These are phyloP conservation scores for Agrotis clavis DNA, from an alignment of 2,888 invertebrate species.

Conservation along the genomic window DNA sequence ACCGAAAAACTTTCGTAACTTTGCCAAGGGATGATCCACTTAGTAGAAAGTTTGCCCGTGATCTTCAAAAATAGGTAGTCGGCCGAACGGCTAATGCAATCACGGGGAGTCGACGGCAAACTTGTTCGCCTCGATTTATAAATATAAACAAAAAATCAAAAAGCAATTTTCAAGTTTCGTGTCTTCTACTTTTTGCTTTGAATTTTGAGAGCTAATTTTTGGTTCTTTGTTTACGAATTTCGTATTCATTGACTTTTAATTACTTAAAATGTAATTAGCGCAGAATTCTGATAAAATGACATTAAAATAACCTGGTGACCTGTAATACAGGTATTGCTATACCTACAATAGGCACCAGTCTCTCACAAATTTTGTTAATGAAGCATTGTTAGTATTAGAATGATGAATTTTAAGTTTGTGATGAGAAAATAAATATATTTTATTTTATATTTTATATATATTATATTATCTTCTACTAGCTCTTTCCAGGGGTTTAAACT, in stretches of 20 bases:
- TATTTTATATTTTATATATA: too few species aligned
- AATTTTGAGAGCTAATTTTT: conserved; percentile 19
- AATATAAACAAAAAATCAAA: conserved; percentile 70
- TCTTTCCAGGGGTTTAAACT: too few species aligned
- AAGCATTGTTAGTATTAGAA: too few species aligned
- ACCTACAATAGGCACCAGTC: too few species aligned
- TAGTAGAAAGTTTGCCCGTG: conserved; percentile 75
- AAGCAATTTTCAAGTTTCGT: conserved; percentile 61
- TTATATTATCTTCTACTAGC: too few species aligned
- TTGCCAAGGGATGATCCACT: conserved; percentile 76
- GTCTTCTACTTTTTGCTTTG: conserved; percentile 22
- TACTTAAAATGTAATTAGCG: too few species aligned
- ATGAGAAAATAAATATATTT: too few species aligned
- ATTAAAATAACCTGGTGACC: too few species aligned
- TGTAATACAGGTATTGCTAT: too few species aligned
- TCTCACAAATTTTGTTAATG: too few species aligned
- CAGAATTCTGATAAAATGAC: too few species aligned
- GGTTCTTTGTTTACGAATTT: conserved; percentile 18
- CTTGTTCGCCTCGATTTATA: conserved; percentile 64
- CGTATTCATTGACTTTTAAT: not conserved
- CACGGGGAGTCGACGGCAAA: conserved; percentile 71
- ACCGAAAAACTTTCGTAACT: conserved; percentile 71
- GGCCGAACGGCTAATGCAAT: conserved; percentile 77
- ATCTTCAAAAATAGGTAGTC: conserved; percentile 80
- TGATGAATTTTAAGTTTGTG: too few species aligned